These are phyloP conservation scores for Ips nitidus DNA, from an alignment of 1,140 invertebrate species.

Conservation along the genomic window DNA sequence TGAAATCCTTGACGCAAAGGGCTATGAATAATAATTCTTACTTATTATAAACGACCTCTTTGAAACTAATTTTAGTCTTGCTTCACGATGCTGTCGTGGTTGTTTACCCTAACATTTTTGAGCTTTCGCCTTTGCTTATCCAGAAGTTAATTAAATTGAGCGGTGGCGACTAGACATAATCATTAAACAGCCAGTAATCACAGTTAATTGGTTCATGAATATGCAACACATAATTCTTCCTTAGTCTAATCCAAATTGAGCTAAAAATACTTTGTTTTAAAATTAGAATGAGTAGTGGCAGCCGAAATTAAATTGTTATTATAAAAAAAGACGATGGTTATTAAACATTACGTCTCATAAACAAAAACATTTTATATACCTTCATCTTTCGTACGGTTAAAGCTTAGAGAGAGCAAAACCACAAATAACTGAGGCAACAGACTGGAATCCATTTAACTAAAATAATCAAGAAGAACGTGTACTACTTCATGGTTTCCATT, in stretches of 20 bases:
- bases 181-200: neutral
- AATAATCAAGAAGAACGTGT: neutral
- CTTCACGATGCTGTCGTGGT: neutral
- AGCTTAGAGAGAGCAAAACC: neutral
- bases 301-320: no score
- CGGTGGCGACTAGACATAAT: neutral
- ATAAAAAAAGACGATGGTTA: no score
- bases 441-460: neutral
- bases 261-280: neutral
- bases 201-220: neutral
- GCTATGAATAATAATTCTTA: no score
- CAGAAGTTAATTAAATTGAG: neutral
- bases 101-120: neutral
- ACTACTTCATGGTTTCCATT: neutral
- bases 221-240: neutral
- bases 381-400: no score
- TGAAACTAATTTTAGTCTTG: no score
- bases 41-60: no score
- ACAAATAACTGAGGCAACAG: neutral
- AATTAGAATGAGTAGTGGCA: no score
- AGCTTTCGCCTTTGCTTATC: neutral
- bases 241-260: neutral
- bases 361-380: no score
- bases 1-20: no score
- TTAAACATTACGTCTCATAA: no score